Percentiles rank a stretch among this genome's conserved stretches.
Evolutionary conservation across 2,888 invertebrate genomes (phyloP).

Genomic region (Amphiduros pacificus): DNA sequence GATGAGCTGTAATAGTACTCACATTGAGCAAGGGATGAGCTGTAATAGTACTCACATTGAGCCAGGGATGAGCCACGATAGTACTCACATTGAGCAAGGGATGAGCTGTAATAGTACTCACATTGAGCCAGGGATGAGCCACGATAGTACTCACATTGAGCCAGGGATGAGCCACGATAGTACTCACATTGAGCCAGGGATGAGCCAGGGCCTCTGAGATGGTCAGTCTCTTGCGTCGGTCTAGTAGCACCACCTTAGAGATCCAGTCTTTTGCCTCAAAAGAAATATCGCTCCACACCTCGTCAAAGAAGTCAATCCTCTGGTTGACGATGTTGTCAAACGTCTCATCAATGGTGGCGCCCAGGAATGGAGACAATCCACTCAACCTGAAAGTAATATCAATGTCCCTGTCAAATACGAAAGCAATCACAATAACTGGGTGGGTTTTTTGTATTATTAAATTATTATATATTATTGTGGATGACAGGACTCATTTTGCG

Average conservation of each 20-base stretch:
- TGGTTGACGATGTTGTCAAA: slow-evolving; percentile 47
- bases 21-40: too few species aligned
- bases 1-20: too few species aligned
- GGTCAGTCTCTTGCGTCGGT: slow-evolving; percentile 49
- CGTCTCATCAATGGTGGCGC: slow-evolving; percentile 52
- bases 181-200: slow-evolving; percentile 61
- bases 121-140: too few species aligned
- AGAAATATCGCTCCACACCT: slow-evolving; percentile 52
- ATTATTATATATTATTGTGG: too few species aligned
- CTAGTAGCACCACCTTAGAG: slow-evolving; percentile 38
- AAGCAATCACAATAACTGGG: background rate
- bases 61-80: too few species aligned
- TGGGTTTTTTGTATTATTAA: too few species aligned
- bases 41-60: too few species aligned
- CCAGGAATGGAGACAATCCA: slow-evolving; percentile 57
- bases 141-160: too few species aligned
- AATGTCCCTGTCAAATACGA: background rate
- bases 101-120: too few species aligned
- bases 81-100: too few species aligned
- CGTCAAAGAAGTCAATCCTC: slow-evolving; percentile 51
- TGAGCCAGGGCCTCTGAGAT: slow-evolving; percentile 60
- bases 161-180: too few species aligned
- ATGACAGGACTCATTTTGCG: too few species aligned
- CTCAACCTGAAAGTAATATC: slow-evolving; percentile 39
- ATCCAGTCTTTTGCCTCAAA: slow-evolving; percentile 55